phyloP scores from a whole-genome alignment of 37 sponge, comb jelly and placozoan genomes.

The Mnemiopsis leidyi region DNA sequence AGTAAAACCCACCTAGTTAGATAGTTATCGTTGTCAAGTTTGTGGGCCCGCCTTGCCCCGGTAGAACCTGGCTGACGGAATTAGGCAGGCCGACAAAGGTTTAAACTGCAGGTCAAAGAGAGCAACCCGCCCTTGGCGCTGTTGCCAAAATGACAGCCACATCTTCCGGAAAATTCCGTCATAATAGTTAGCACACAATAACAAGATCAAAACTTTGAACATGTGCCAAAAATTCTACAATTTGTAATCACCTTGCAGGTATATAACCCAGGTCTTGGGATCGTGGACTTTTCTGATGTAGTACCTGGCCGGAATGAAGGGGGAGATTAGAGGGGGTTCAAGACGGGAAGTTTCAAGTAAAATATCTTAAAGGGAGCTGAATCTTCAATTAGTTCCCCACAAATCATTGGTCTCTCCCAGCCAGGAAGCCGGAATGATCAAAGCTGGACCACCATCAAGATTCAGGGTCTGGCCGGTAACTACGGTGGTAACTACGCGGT shows the following conservation, averaged over 20 bases:
- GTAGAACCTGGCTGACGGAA: too few species aligned
- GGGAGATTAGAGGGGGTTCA: neutral
- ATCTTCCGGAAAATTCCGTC: neutral
- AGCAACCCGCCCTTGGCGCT: neutral
- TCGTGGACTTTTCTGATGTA: conserved; percentile 35
- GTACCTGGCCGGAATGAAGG: conserved; percentile 17
- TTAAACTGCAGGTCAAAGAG: neutral
- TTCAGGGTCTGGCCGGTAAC: too few species aligned
- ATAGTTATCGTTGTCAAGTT: too few species aligned
- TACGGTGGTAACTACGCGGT: too few species aligned
- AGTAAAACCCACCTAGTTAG: conserved; percentile 28
- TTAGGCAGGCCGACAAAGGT: neutral
- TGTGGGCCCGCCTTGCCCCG: too few species aligned
- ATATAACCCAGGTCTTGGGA: conserved; percentile 21
- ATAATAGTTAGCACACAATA: neutral
- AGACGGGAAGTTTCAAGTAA: neutral
- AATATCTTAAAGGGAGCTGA: neutral
- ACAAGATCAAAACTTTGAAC: neutral
- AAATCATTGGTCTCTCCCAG: neutral
- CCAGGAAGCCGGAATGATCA: neutral
- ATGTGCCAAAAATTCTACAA: neutral
- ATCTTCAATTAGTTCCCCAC: neutral
- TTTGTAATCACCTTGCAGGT: neutral
- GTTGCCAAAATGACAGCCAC: neutral
- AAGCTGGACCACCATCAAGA: too few species aligned